Conservation (phyloP, 2,113 vertebrate species). For the Crotalus tigris region DNA sequence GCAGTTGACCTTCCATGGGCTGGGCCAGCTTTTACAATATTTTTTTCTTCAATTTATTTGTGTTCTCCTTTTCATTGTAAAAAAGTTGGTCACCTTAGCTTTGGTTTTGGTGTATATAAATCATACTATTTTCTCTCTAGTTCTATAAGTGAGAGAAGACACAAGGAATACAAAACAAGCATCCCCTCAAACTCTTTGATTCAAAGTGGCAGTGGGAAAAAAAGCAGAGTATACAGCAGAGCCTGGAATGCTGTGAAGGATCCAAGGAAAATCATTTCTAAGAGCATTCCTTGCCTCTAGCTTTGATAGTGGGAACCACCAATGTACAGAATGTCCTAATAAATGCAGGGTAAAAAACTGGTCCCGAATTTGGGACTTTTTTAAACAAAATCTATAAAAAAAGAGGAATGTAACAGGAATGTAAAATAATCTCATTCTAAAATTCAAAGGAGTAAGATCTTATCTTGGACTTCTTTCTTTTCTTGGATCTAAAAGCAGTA, state of each 20-base stretch:
- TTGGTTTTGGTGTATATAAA: background rate
- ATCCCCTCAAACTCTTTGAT: background rate
- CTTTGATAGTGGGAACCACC: background rate
- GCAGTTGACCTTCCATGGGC: too few relatives aligned
- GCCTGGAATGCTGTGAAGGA: background rate
- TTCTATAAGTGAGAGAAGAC: background rate
- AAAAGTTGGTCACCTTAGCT: background rate
- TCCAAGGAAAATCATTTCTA: background rate
- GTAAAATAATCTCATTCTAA: background rate
- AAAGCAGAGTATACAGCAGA: background rate
- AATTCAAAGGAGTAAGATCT: background rate
- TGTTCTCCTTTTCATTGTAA: too few relatives aligned
- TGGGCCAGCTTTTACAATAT: too few relatives aligned
- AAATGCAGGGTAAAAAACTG: background rate
- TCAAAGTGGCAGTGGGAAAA: background rate
- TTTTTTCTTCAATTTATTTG: too few relatives aligned
- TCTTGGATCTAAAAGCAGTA: background rate
- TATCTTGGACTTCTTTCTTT: background rate
- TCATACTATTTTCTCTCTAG: background rate
- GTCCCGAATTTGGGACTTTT: background rate
- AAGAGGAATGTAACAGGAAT: background rate
- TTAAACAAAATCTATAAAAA: background rate
- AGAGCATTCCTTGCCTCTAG: background rate
- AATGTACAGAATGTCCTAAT: background rate
- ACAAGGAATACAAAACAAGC: background rate